phyloP scores from a whole-genome alignment of 2,113 vertebrate species.

The Herpailurus yagouaroundi region DNA sequence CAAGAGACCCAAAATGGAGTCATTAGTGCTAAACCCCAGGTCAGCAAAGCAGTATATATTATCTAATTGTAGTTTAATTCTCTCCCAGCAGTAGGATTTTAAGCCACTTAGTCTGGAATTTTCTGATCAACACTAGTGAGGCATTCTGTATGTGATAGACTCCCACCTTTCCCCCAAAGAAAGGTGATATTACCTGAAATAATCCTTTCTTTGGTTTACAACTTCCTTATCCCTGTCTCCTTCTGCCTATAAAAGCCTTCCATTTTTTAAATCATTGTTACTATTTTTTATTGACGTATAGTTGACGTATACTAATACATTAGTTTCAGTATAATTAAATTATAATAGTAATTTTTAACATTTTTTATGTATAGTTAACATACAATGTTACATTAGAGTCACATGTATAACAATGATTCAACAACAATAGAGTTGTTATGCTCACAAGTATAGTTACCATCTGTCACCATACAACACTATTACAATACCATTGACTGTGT shows the following conservation, averaged over 20 bases:
- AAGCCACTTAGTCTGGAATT: not conserved
- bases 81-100: not conserved
- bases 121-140: not conserved
- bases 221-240: not conserved
- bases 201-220: not conserved
- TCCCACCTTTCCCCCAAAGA: not conserved
- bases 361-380: not conserved
- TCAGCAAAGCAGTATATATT: not conserved
- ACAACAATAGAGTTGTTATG: too few species aligned
- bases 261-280: not conserved
- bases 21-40: not conserved
- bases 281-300: not conserved
- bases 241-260: not conserved
- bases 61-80: not conserved
- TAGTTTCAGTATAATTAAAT: not conserved
- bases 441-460: not conserved
- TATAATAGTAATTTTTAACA: too few species aligned
- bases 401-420: too few species aligned
- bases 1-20: not conserved
- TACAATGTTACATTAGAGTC: too few species aligned
- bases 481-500: not conserved
- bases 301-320: not conserved
- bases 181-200: not conserved
- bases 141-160: not conserved
- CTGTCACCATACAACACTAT: not conserved